Base-by-base conservation (phyloP, 1,140 invertebrate species). In the Coenobita brevimanus region DNA sequence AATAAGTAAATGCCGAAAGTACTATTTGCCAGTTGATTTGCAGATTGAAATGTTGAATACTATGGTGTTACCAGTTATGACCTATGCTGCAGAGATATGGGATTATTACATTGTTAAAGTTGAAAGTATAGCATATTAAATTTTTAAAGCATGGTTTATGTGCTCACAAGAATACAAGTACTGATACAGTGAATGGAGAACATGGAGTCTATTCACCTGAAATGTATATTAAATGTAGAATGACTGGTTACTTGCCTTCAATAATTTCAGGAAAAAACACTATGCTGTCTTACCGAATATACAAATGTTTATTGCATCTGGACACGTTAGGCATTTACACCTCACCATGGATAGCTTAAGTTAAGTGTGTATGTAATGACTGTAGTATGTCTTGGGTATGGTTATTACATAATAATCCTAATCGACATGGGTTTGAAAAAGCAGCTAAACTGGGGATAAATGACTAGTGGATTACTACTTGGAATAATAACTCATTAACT, bases 41-140 rank as follows among this genome's bases (percentile, higher is more conserved):
- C 76, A 80, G n/a, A 57, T 80, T 57, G 46, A 80, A 62, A 3
- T 80, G 76, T 80, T 8, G 24, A 80, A 80, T 21, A 54, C 1
- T 8, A 54, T 80, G 30, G 76, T 80, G 15, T 46, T 54, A 24
- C 27, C 46, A 15, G 76, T 57, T 30, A 57, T 57, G 46, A 80
- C 36, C 3, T 80, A 57, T 57, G 24, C 3, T n/a, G n/a, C 1
- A 57, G 73, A 38, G 46, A 76, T 76, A 4, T 76, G 73, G 43
- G 73, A 41, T 76, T 13, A 76, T 54, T 15, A 80, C 60, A 27
- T 10, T 57, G 30, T 57, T 13, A 54, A 36, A 24, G 15, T 8
- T 80, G 50, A 6, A 57, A 80, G 33, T 54, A 57, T 80, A 33
- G 38, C 54, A 62, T 4, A 50, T 80, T 15, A 80, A 80, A 17